Evolutionary conservation across 1,140 invertebrate species (phyloP).

Genomic region (Sarcophaga bullata): DNA sequence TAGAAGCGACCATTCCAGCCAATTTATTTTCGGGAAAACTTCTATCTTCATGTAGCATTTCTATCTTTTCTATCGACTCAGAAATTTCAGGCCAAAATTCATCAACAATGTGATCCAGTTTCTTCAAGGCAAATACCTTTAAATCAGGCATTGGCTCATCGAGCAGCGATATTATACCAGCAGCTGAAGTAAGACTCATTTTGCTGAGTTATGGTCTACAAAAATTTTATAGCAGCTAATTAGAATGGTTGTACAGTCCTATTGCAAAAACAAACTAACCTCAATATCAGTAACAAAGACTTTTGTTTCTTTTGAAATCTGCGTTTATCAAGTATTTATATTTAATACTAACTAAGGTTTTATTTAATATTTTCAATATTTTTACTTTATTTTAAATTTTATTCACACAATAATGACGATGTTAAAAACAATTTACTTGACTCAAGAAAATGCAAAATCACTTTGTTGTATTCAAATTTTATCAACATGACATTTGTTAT

Average conservation of each 20-base stretch:
- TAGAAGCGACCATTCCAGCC: slow-evolving; percentile 96
- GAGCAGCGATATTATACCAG: slow-evolving; percentile 94
- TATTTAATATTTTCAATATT: neutral
- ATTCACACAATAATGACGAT: slow-evolving; percentile 1
- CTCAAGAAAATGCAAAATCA: slow-evolving; percentile 11
- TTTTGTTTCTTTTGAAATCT: too few relatives aligned
- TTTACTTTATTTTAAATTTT: neutral
- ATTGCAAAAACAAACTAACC: slow-evolving; percentile 1
- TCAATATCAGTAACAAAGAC: neutral
- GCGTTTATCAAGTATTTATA: too few relatives aligned
- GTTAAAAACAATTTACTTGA: neutral
- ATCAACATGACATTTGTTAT: neutral
- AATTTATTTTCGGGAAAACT: slow-evolving; percentile 88
- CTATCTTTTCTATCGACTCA: slow-evolving; percentile 97
- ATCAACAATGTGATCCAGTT: slow-evolving; percentile 93
- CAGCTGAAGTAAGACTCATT: slow-evolving; percentile 70
- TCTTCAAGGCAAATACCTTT: slow-evolving; percentile 91
- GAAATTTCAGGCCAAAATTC: slow-evolving; percentile 99
- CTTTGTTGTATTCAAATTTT: neutral
- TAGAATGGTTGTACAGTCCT: neutral
- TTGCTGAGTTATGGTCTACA: slow-evolving; percentile 43
- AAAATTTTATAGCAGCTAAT: neutral
- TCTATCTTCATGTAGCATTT: slow-evolving; percentile 95
- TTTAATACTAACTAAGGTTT: too few relatives aligned
- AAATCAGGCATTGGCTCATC: slow-evolving; percentile 93